Base-by-base conservation (phyloP, 1,140 invertebrate species). In the Magallana ariakensis region DNA sequence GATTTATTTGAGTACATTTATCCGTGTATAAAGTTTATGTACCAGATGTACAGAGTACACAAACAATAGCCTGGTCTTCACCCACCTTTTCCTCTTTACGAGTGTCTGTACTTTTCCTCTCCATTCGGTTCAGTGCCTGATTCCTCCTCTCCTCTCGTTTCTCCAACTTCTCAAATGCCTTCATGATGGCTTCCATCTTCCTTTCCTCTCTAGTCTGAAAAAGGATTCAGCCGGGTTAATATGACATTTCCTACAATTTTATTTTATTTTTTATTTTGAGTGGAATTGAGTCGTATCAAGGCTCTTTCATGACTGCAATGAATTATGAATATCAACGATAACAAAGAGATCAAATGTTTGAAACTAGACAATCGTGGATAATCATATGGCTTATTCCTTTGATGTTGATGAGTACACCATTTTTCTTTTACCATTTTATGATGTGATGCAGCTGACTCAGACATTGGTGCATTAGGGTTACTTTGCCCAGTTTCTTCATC, bases 141-240 rank as follows among this genome's bases (percentile, higher is more conserved):
- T 95, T 95, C 70, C 95, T 93, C 80, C 95, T 91, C 87, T 95
- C 95, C 87, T 95, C 94, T 84, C 94, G 89, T 90, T 95, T 97
- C 88, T 96, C 96, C 94, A 96, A 93, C 87, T 95, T 94, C 89
- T 96, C 95, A 94, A 99, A 98, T 0, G 98, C 97, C 92, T 98
- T 97, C 96, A 99, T 97, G 89, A 98, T 98, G 0, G 98, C 98
- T 92, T 98, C 97, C 96, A 99, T 97, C 95, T 99, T 99, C n/a
- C 98, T 96, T 92, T 99, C 98, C 94, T 99, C 98, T 5, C 98
- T 95, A 3, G 97, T 97, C 97, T 97, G 95, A 46, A 46, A 46
- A 46, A 46, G 33, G 33, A 46, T 46, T 46, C 33, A 46, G 33
- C 33, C 3, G 33, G 33, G 33, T 46, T 3, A 46, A 46, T 46